phyloP scores from a whole-genome alignment of 2,113 vertebrate species.

The Spheniscus mendiculus region DNA sequence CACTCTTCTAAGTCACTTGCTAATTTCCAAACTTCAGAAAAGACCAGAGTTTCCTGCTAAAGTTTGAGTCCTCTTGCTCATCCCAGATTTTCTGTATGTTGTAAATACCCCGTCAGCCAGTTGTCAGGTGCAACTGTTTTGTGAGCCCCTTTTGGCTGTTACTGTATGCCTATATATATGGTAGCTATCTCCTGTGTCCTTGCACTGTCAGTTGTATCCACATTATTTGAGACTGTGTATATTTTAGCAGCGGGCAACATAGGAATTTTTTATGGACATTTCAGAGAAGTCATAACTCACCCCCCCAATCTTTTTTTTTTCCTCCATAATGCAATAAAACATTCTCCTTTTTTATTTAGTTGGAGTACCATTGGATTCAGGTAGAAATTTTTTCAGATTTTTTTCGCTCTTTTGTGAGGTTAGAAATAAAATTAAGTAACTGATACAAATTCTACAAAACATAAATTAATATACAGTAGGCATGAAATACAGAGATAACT shows the following conservation, averaged over 20 bases:
- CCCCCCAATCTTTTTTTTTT: neutral
- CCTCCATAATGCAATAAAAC: neutral
- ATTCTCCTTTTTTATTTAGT: slow-evolving; percentile 11
- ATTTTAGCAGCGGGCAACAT: neutral
- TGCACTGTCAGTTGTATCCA: neutral
- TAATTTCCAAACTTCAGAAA: neutral
- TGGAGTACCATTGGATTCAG: neutral
- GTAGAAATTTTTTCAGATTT: neutral
- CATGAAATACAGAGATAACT: slow-evolving; percentile 46
- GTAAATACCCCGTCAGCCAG: neutral
- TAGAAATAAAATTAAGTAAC: slow-evolving; percentile 44
- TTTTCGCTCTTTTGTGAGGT: neutral
- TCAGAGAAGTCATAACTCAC: neutral
- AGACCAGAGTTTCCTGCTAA: neutral
- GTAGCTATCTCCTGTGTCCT: slow-evolving; percentile 1
- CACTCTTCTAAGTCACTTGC: neutral
- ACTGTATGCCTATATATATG: neutral
- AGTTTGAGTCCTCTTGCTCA: neutral
- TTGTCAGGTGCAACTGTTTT: neutral
- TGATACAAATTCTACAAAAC: slow-evolving; percentile 30
- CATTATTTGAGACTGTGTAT: neutral
- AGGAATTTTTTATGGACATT: neutral
- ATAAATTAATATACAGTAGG: neutral
- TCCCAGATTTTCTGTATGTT: neutral
- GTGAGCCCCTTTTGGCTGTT: neutral